Conservation (phyloP, 92 coral and sea anemone species). For the Anthopleura xanthogrammica region DNA sequence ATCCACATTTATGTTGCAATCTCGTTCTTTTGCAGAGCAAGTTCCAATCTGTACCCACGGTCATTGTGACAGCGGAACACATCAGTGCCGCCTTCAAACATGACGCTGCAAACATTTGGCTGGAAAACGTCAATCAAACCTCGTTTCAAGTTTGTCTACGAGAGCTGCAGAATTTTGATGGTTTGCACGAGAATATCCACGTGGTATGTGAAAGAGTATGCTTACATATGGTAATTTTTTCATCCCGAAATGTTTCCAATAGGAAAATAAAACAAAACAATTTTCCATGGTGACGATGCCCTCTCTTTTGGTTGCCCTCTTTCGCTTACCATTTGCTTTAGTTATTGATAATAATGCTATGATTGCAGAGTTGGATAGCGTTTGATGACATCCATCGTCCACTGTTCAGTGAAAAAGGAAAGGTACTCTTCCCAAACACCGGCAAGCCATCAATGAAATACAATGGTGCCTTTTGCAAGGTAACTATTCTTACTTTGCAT, state of each 20-base stretch:
- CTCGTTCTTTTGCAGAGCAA: slow-evolving; percentile 30
- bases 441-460: slow-evolving; percentile 44
- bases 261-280: too few species aligned
- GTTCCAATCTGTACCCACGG: slow-evolving; percentile 54
- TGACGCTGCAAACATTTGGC: slow-evolving; percentile 63
- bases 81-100: slow-evolving; percentile 51
- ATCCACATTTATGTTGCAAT: too few species aligned
- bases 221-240: too few species aligned
- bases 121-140: slow-evolving; percentile 54
- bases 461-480: slow-evolving; percentile 76
- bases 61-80: slow-evolving; percentile 62
- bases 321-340: too few species aligned
- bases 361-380: slow-evolving; percentile 63
- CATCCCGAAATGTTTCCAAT: neutral
- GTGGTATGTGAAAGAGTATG: slow-evolving; percentile 50
- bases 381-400: slow-evolving; percentile 71
- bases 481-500: slow-evolving; percentile 1
- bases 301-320: too few species aligned
- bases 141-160: slow-evolving; percentile 61
- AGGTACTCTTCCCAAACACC: slow-evolving; percentile 40
- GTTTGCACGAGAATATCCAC: slow-evolving; percentile 52
- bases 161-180: slow-evolving; percentile 63
- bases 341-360: neutral
- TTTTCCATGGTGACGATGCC: too few species aligned
- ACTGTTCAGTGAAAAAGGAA: slow-evolving; percentile 66